These are phyloP conservation scores for Etheostoma cragini DNA, from an alignment of 2,113 vertebrate genomes.

Conservation along the genomic window DNA sequence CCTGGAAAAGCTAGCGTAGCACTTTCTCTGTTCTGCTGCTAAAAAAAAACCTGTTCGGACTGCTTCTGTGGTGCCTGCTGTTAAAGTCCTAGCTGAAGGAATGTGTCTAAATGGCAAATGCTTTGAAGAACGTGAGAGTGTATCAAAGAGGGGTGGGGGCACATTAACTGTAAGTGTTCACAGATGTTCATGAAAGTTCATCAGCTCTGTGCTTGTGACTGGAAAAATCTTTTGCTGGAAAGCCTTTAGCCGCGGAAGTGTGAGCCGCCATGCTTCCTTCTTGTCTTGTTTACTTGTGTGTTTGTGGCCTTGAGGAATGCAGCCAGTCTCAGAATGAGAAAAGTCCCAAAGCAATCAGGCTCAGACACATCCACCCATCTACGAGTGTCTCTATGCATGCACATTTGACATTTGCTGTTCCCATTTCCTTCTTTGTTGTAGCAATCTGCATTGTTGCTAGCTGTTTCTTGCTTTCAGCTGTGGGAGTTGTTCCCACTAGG, in stretches of 20 bases:
- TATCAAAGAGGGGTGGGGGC: conserved; percentile 75
- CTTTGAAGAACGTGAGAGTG: conserved; percentile 74
- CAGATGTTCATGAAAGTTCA: conserved; percentile 85
- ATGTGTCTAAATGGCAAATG: conserved; percentile 84
- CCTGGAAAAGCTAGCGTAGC: conserved; percentile 73
- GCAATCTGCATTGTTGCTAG: conserved; percentile 12
- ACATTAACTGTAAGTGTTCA: conserved; percentile 82
- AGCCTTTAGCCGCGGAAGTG: conserved; percentile 68
- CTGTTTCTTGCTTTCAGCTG: conserved; percentile 7
- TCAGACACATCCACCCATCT: conserved; percentile 44
- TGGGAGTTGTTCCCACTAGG: conserved; percentile 26
- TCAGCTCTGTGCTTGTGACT: conserved; percentile 69
- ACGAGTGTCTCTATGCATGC: conserved; percentile 17
- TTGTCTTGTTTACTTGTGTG: conserved; percentile 70
- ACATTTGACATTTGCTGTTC: conserved; percentile 29
- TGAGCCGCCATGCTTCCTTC: conserved; percentile 62
- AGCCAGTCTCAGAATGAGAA: conserved; percentile 49
- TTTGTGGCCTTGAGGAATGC: conserved; percentile 71
- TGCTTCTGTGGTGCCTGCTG: conserved; percentile 79
- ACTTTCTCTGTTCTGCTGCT: conserved; percentile 66
- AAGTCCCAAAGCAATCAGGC: conserved; percentile 32
- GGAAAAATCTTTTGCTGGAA: conserved; percentile 79
- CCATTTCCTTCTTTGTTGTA: conserved; percentile 9
- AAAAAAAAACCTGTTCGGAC: conserved; percentile 85
- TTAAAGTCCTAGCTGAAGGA: conserved; percentile 80